Base-by-base conservation (phyloP, 2,888 invertebrate species). In the Chouioia cunea region DNA sequence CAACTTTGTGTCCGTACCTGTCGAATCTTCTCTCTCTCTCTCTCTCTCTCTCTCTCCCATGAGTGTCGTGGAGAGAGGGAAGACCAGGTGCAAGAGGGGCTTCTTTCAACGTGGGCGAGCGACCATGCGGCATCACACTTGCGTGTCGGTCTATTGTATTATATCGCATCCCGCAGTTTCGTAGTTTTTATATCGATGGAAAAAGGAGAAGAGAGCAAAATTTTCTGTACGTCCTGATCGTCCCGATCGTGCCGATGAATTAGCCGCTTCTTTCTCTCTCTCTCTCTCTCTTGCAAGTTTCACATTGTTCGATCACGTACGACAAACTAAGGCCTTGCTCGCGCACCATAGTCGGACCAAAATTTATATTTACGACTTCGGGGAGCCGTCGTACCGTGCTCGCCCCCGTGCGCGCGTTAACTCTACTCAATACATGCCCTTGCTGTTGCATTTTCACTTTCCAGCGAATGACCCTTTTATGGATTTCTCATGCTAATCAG, bases 1-100 rank as follows among this genome's bases (percentile, higher is more conserved):
- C 72, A 58, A 57, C 62, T 64, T 74, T 72, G 53, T 65, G 74
- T 68, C 68, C 72, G 57, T 72, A 74, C 74, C 74, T 74, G 74
- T 70, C 71, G 69, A 57, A 57, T 12, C 44, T 54, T 59, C 47
- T 36, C 36, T 27, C 27, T 27, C 27, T 27, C 64, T 53, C 50
- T 53, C 16, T 18, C 57, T 23, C 16, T 22, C 4, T 16, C 27
- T 27, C 15, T 4, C 48, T 54, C 18, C 50, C 60, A 36, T n/a
- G 8, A 54, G 47, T 23, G 16, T 16, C 16, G 36, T 12, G 23
- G n/a, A 50, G 16, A 52, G 52, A 22, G 20, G 20, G 18, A 8
- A 36, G 36, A 36, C 36, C 36, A 36, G 36, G 36, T 36, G 36
- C 36, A 36, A n/a, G 6, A 3, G 36, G 36, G 10, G 36, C 36